Percentiles rank a stretch among this genome's conserved stretches.
These are phyloP conservation scores for Lamprotornis superbus DNA, from an alignment of 2,113 vertebrate species.

Conservation along the genomic window DNA sequence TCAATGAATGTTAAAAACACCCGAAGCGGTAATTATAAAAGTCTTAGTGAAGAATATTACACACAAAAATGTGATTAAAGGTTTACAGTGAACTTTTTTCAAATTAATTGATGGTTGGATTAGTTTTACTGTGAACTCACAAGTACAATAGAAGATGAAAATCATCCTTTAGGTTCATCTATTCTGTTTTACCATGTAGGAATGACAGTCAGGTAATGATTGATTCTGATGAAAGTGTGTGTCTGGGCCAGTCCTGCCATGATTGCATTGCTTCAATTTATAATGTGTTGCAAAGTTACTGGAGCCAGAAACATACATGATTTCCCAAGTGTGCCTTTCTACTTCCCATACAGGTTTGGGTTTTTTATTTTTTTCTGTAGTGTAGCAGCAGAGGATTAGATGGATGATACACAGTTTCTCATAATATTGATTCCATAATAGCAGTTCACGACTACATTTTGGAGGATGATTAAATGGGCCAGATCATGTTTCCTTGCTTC, in stretches of 20 bases:
- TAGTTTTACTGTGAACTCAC: background rate
- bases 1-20: background rate
- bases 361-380: background rate
- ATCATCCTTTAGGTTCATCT: background rate
- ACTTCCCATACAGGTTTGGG: background rate
- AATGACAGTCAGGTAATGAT: background rate
- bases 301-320: background rate
- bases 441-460: background rate
- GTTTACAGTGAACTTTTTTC: background rate
- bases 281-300: background rate
- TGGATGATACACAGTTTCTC: background rate
- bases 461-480: background rate
- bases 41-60: background rate
- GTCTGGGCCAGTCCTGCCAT: background rate
- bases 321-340: background rate
- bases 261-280: background rate
- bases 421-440: background rate
- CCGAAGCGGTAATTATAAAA: background rate
- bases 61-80: background rate
- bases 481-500: background rate
- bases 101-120: background rate
- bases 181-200: background rate
- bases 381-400: background rate
- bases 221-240: background rate
- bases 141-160: background rate